These are phyloP conservation scores for Rapana venosa DNA, from an alignment of 2,888 invertebrate genomes.

Conservation along the genomic window DNA sequence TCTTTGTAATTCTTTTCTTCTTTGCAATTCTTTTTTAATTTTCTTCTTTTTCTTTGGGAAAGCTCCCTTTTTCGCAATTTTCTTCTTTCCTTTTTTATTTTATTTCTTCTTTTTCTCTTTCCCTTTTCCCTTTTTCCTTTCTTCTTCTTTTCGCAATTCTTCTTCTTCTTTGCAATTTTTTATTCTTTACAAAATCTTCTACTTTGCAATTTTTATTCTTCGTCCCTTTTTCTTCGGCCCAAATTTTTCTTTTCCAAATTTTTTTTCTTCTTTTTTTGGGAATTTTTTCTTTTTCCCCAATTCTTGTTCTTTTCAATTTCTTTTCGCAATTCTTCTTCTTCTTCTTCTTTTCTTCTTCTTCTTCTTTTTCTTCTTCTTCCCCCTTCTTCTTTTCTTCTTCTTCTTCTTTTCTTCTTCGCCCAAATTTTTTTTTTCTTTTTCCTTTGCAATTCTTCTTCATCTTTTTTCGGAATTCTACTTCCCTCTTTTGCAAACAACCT, in stretches of 20 bases:
- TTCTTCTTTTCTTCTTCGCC: not conserved
- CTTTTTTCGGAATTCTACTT: too few relatives aligned
- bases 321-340: not conserved
- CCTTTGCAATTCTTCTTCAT: too few relatives aligned
- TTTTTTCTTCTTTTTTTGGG: not conserved
- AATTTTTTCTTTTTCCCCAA: too few relatives aligned
- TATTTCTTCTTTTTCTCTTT: not conserved
- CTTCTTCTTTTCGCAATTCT: too few relatives aligned
- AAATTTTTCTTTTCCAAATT: not conserved
- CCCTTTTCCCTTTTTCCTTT: too few relatives aligned
- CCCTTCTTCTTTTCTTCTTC: not conserved
- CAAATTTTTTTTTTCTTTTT: not conserved
- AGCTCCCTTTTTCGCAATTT: not conserved
- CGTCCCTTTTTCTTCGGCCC: not conserved
- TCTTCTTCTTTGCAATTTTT: not conserved
- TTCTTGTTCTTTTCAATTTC: not conserved
- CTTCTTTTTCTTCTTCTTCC: not conserved
- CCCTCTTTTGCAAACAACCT: too few relatives aligned
- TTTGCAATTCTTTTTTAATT: not conserved
- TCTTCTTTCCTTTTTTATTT: not conserved
- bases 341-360: not conserved
- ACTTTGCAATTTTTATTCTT: not conserved
- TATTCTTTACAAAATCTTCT: not conserved
- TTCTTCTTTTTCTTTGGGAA: not conserved
- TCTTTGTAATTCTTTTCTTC: not conserved